Evolutionary conservation across 2,797 vertebrate genomes (phyloP).

Genomic region (Darevskia mixta): DNA sequence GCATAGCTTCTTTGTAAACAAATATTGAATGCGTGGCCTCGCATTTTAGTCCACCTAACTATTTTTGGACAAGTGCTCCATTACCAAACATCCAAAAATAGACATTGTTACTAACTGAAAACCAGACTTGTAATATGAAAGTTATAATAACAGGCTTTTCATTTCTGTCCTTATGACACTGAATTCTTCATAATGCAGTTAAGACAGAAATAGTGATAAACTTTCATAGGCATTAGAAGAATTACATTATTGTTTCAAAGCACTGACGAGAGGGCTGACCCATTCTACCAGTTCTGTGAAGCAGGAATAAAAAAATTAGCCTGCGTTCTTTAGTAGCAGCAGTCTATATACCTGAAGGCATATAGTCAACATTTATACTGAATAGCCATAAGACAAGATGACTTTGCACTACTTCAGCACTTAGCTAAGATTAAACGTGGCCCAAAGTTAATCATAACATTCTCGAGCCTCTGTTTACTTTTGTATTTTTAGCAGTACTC

Average conservation of each 20-base stretch:
- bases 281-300: constrained; percentile 55
- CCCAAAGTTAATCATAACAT: constrained; percentile 49
- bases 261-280: constrained; percentile 25
- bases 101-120: constrained; percentile 58
- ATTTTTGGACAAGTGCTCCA: constrained; percentile 66
- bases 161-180: constrained; percentile 49
- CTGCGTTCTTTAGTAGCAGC: constrained; percentile 67
- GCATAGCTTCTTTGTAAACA: constrained; percentile 56
- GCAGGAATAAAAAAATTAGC: constrained; percentile 69
- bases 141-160: constrained; percentile 65
- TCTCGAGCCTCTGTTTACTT: constrained; percentile 61
- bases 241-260: constrained; percentile 46
- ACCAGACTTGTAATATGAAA: constrained; percentile 52
- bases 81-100: constrained; percentile 70
- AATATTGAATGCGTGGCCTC: constrained; percentile 56
- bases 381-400: constrained; percentile 55
- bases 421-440: constrained; percentile 65
- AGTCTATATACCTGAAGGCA: constrained; percentile 66
- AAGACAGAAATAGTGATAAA: constrained; percentile 58
- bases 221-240: constrained; percentile 19
- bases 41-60: constrained; percentile 55
- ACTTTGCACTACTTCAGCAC: constrained; percentile 55
- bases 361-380: constrained; percentile 61
- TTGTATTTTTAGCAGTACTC: constrained; percentile 68
- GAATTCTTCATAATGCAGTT: constrained; percentile 61